Base-by-base conservation (phyloP, 2,888 invertebrate genomes). In the Heliconius erato region DNA sequence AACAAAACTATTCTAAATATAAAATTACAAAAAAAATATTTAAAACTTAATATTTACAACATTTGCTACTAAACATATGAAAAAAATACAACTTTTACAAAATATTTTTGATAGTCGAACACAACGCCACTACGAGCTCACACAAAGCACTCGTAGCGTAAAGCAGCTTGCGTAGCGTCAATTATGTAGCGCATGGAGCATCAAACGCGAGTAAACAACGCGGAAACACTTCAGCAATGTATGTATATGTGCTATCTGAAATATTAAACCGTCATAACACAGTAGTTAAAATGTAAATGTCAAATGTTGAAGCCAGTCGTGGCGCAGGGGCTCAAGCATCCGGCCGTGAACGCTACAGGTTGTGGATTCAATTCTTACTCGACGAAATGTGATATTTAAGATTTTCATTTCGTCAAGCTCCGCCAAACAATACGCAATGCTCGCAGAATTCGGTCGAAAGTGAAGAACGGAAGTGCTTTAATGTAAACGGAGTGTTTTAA, bases 171-270 rank as follows among this genome's bases (percentile, higher is more conserved):
- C 74, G 35, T 80, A 63, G 67, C 54, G 59, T 80, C 35, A 80
- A 80, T 76, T 68, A 80, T 68, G 80, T 80, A 69, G 59, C 54
- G 76, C 35, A 32, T 32, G 23, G 63, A 65, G 40, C 71, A 72
- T 67, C 72, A 74, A 82, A 78, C 72, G 54, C 19, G 74, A 80
- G 68, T 76, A 72, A 79, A 80, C 80, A 79, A 79, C 26, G 79
- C 67, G 59, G 35, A 63, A 71, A 67, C 65, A 71, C 71, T 71
- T 44, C 71, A n/a, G 16, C 40, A 16, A 16, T 40, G 40, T 71
- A 26, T 71, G 71, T 40, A n/a, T n/a, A n/a, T n/a, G n/a, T n/a
- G n/a, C n/a, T n/a, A n/a, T 40, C 44, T 71, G 71, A 40, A 40
- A 26, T 44, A 14, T 71, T 23, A 71, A 3, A 40, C 44, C 3